Evolutionary conservation across 1,140 invertebrate genomes (phyloP), one percentile per base, ranked within the genome.

Genomic region (Drosophila ohnishii): DNA sequence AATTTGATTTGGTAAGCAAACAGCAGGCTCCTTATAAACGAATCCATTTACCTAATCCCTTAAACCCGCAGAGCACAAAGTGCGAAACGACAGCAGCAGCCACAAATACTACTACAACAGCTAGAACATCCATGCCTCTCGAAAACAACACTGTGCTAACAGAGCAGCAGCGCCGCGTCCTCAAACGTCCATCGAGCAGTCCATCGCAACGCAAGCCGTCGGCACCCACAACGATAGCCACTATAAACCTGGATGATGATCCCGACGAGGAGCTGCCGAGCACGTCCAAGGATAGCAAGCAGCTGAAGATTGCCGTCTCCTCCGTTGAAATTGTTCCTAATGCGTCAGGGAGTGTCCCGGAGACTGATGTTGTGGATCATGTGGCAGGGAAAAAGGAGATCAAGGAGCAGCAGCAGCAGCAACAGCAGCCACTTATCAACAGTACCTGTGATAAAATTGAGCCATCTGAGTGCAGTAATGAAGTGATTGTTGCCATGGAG

Each of bases 371-470:
- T 64, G 80, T 80, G 53, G 85, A 88, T 55, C 59, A 72, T 62
- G 59, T 45, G 11, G 22, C 58, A 53, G 25, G 32, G 42, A 25
- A 51, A 42, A 30, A 42, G 9, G 32, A 44, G 34, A 39, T 39
- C 35, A 51, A 45, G 16, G 62, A 70, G 19, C 50, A 60, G 22
- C 34, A 55, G 32, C 57, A 64, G 11, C 45, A 40, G 22, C 55
- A 65, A 16, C 48, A 65, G 51, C 83, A 88, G 73, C 74, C 73
- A 78, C 55, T 89, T 89, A 85, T 86, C 69, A 90, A 90, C 77
- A 91, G 90, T 91, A 91, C 90, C 90, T 91, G 90, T 91, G 87
- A 77, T 91, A 88, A 84, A 87, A 78, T 74, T 64, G 83, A 87
- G 60, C 55, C 67, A 82, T 64, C 63, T 56, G 74, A 73, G 58